A percentile compares a stretch with the other conserved stretches of the same genome.
Evolutionary conservation across 2,888 invertebrate genomes (phyloP).

Genomic region (Rhopalosiphum nymphaeae): DNA sequence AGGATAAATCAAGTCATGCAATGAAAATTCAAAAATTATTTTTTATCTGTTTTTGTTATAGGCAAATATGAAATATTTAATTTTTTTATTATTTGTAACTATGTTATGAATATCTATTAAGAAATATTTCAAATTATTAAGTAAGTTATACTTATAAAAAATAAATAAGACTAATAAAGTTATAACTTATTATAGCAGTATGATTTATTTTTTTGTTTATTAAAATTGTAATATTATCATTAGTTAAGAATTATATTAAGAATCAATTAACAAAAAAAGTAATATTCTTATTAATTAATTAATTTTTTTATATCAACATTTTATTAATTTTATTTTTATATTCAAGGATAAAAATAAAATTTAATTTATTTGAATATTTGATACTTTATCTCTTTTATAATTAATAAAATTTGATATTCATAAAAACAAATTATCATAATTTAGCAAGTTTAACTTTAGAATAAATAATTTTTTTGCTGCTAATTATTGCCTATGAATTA

Average conservation of each 20-base stretch:
- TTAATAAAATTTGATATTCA: neutral
- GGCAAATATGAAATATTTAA: too few species aligned
- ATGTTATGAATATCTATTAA: too few species aligned
- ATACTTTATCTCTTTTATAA: neutral
- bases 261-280: neutral
- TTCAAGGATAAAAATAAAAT: neutral
- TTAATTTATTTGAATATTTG: neutral
- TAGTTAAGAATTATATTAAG: neutral
- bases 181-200: neutral
- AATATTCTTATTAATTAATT: neutral
- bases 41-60: too few species aligned
- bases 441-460: neutral
- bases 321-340: neutral
- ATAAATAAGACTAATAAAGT: neutral
- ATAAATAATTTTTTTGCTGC: neutral
- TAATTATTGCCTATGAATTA: neutral
- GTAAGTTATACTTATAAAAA: too few species aligned
- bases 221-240: neutral
- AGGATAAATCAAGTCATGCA: too few species aligned
- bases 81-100: too few species aligned
- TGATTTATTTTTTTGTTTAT: neutral
- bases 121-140: too few species aligned
- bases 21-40: too few species aligned
- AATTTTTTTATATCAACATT: neutral
- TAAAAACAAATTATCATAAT: neutral